These are phyloP conservation scores for Poeciliopsis paucimaculata DNA, from an alignment of 2,797 vertebrate species.

Conservation along the genomic window DNA sequence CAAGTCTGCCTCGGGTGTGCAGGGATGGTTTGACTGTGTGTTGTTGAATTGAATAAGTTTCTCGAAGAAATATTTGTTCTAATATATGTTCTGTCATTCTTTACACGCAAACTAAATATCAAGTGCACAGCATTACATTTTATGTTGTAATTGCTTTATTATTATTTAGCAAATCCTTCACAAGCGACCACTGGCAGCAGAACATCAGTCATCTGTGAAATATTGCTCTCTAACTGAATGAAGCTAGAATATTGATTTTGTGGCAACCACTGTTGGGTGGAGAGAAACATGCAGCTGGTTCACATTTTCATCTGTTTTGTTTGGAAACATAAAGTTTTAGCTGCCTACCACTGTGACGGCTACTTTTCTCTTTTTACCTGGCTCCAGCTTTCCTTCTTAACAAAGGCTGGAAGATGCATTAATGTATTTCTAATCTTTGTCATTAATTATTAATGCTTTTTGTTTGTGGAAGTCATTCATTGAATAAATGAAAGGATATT, in stretches of 20 bases:
- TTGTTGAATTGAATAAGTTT: neutral
- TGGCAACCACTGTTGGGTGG: slow-evolving; percentile 33
- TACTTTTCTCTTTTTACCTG: slow-evolving; percentile 28
- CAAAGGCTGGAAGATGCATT: slow-evolving; percentile 42
- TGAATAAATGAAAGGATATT: slow-evolving; percentile 34
- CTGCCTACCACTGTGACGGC: slow-evolving; percentile 11
- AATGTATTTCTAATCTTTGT: slow-evolving; percentile 26
- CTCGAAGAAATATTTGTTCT: neutral
- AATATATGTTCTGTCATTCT: neutral
- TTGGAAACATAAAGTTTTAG: neutral
- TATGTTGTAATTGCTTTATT: slow-evolving; percentile 3
- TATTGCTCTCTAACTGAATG: slow-evolving; percentile 61
- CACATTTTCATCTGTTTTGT: neutral
- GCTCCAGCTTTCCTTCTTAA: slow-evolving; percentile 40
- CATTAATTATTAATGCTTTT: slow-evolving; percentile 60
- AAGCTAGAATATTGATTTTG: slow-evolving; percentile 67
- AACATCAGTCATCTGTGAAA: slow-evolving; percentile 47
- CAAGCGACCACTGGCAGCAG: slow-evolving; percentile 32
- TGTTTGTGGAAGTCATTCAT: slow-evolving; percentile 42
- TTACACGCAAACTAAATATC: neutral
- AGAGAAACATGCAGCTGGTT: slow-evolving; percentile 29
- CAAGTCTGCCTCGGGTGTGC: neutral
- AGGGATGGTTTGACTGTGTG: neutral
- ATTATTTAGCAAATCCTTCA: slow-evolving; percentile 30
- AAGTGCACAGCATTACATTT: slow-evolving; percentile 1